Evolutionary conservation across 2,888 invertebrate species (phyloP).

Genomic region (Orchesella flavescens): DNA sequence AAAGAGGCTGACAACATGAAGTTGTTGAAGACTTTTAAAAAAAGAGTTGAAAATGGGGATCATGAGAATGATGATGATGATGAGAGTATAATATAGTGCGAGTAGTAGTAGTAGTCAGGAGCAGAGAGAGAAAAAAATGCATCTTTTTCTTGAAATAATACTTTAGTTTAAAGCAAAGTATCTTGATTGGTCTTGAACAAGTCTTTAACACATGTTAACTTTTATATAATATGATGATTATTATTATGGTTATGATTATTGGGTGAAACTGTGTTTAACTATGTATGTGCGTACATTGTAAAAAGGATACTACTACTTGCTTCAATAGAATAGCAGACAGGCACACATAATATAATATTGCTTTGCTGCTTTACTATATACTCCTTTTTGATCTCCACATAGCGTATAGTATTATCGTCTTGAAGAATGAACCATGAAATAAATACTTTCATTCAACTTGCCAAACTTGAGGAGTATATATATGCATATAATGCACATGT

Average conservation of each 20-base stretch:
- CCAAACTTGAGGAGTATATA: background rate
- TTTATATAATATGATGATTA: conserved; percentile 62
- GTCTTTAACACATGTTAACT: conserved; percentile 63
- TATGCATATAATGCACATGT: background rate
- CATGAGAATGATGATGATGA: too few relatives aligned
- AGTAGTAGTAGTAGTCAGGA: too few relatives aligned
- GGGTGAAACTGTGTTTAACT: conserved; percentile 48
- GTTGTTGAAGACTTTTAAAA: too few relatives aligned
- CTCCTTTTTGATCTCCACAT: too few relatives aligned
- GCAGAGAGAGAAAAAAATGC: background rate
- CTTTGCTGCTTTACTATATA: too few relatives aligned
- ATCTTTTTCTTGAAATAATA: conserved; percentile 1
- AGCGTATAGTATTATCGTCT: background rate
- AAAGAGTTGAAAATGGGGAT: too few relatives aligned
- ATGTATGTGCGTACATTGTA: conserved; percentile 25
- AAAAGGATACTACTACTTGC: conserved; percentile 2
- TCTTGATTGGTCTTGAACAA: conserved; percentile 54
- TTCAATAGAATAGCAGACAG: too few relatives aligned
- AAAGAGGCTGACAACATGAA: too few relatives aligned
- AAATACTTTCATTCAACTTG: conserved; percentile 5
- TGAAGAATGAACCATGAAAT: conserved; percentile 13
- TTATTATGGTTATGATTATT: conserved; percentile 62
- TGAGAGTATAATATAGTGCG: too few relatives aligned
- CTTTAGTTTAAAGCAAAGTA: conserved; percentile 10
- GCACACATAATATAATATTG: too few relatives aligned